Evolutionary conservation across 2,888 invertebrate species (phyloP).

Genomic region (Drosophila testacea): DNA sequence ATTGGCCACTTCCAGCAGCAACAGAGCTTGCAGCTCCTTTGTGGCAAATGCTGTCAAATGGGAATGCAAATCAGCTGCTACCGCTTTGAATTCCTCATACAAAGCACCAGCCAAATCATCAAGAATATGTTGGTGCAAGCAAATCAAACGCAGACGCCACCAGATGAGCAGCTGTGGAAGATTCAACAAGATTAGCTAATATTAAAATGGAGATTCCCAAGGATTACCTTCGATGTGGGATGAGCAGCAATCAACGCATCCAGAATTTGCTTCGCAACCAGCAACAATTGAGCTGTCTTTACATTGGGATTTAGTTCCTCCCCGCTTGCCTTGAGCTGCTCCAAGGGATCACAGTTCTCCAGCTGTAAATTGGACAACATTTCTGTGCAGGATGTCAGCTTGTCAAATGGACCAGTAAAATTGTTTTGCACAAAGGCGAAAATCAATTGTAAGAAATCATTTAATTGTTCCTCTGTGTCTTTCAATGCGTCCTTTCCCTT

Average conservation of each 20-base stretch:
- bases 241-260: slow-evolving; percentile 76
- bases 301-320: slow-evolving; percentile 90
- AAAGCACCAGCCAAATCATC: slow-evolving; percentile 91
- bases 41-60: slow-evolving; percentile 79
- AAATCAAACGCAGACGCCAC: slow-evolving; percentile 92
- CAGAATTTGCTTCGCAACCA: slow-evolving; percentile 85
- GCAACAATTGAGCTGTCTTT: slow-evolving; percentile 86
- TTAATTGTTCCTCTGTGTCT: slow-evolving; percentile 36
- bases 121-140: slow-evolving; percentile 91
- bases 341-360: slow-evolving; percentile 47
- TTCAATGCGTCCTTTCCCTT: slow-evolving; percentile 10
- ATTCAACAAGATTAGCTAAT: background rate
- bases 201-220: accelerated
- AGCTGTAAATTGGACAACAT: slow-evolving; percentile 42
- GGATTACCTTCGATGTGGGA: slow-evolving; percentile 74
- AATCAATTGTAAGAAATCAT: slow-evolving; percentile 88
- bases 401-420: slow-evolving; percentile 90
- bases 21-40: slow-evolving; percentile 84
- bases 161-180: slow-evolving; percentile 68
- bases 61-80: slow-evolving; percentile 57
- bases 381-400: slow-evolving; percentile 48
- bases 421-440: slow-evolving; percentile 92
- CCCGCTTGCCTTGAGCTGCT: slow-evolving; percentile 85
- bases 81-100: slow-evolving; percentile 85
- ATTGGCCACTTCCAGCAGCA: slow-evolving; percentile 87